Conservation (phyloP, 2,113 vertebrate species). For the Dromaius novaehollandiae region DNA sequence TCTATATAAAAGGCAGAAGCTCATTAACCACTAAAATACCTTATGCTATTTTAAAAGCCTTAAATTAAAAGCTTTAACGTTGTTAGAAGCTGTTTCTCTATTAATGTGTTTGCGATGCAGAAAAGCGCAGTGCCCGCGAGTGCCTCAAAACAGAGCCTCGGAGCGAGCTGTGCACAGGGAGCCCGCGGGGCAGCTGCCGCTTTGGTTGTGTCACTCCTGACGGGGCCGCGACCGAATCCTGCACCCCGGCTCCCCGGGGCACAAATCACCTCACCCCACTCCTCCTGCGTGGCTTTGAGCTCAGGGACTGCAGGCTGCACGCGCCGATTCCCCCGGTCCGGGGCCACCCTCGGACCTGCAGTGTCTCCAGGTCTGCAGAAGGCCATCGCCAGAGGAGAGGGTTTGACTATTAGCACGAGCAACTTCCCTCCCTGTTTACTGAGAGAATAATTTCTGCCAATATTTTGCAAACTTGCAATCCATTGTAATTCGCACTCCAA, state of each 20-base stretch:
- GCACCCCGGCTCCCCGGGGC: neutral
- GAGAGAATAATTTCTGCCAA: accelerated
- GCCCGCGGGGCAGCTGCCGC: neutral
- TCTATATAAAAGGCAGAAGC: constrained; percentile 31
- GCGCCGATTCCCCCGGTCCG: accelerated
- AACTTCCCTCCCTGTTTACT: accelerated
- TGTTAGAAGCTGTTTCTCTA: neutral
- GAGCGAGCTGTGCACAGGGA: neutral
- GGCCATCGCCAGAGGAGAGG: accelerated
- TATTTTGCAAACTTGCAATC: neutral
- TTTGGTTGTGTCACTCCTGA: neutral
- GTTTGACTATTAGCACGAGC: no score
- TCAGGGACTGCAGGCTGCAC: accelerated
- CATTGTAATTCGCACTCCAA: neutral
- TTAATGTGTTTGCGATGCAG: neutral
- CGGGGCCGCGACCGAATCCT: neutral
- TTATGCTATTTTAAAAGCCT: neutral
- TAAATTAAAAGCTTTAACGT: neutral
- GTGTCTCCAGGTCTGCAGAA: neutral
- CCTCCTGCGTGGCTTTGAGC: no score
- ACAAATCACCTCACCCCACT: neutral
- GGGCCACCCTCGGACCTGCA: neutral
- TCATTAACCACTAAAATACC: constrained; percentile 61
- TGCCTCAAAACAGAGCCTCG: neutral
- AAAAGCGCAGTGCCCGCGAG: neutral